Base-by-base conservation (phyloP, 2,888 invertebrate species). In the Therioaphis trifolii region DNA sequence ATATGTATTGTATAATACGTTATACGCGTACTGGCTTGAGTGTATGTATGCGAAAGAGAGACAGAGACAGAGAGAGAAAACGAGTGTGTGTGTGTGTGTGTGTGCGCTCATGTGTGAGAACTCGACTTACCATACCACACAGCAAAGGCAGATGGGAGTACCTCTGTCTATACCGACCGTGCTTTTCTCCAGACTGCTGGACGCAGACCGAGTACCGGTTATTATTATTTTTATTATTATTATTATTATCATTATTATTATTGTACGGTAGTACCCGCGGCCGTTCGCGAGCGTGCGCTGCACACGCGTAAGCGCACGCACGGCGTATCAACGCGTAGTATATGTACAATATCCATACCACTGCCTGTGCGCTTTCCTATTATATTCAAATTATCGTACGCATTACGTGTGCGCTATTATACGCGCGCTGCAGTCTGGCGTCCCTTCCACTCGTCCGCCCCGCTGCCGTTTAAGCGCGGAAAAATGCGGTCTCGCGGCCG, bases 121-220 rank as follows among this genome's bases (percentile, higher is more conserved):
- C 55, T 55, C 21, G 55, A 21, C 5, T n/a, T n/a, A n/a, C n/a
- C n/a, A n/a, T n/a, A n/a, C n/a, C n/a, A 15, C n/a, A 55, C 7
- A 55, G 21, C n/a, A 4, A 2, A 55, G 55, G 55, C 55, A 15
- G 52, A 5, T 18, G 18, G 52, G 14, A 5, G 18, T 1, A 18
- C 18, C 18, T 5, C n/a, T 52, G n/a, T 52, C 4, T n/a, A n/a
- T 27, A 27, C 21, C 1, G 15, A n/a, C n/a, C n/a, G n/a, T n/a
- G n/a, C n/a, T 63, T 46, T 43, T 58, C 43, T 40, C 69, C n/a
- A 79, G 79, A 71, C 79, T 58, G 55, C 69, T 46, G 43, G 69
- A 55, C 79, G 69, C 79, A 40, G 35, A 27, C 71, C n/a, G 35
- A 21, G 14, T 27, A 40, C 63, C 35, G 27, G 14, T 43, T 43